Base-by-base conservation (phyloP, 2,888 invertebrate species). In the Allacma fusca region DNA sequence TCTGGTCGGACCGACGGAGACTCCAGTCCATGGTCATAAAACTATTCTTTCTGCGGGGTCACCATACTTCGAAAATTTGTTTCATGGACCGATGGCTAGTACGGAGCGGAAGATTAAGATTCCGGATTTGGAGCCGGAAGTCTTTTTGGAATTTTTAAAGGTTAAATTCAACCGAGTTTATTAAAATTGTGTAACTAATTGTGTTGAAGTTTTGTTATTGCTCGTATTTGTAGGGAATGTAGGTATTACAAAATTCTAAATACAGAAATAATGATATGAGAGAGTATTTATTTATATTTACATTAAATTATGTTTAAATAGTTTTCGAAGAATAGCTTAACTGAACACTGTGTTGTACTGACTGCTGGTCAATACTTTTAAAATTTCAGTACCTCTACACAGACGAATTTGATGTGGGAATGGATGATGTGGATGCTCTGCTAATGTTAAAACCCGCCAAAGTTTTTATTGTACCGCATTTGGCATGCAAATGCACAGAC, bases 21-120 rank as follows among this genome's bases (percentile, higher is more conserved):
- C 86, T 2, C 81, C 83, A 13, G 80, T 83, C 80, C 93, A 93
- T 0, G 94, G 94, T 0, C 93, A 93, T 84, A 92, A 87, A 86
- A 92, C 94, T 85, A 92, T 95, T 0, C 86, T 95, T 44, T 92
- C 93, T 0, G 92, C 93, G 12, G 94, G 94, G 0, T 93, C 93
- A 85, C 93, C 93, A 0, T 94, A 95, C 1, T 95, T 95, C 86
- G 94, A 94, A 86, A 93, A 93, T 9, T 92, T 94, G 92, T 94
- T 95, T 85, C 93, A 93, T 85, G 93, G 94, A 40, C 91, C 91
- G 0, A 86, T 92, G 84, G 91, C 92, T 0, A 91, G 91, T 0
- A 80, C 79, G 12, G 82, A 83, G 89, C 90, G 78, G 90, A 90
- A 68, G 90, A n/a, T 79, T 1, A 79, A 93, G 85, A 88, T 94